A percentile compares a stretch with the other conserved stretches of the same genome.
Evolutionary conservation across 2,888 invertebrate genomes (phyloP).

Genomic region (Lasius platythorax): DNA sequence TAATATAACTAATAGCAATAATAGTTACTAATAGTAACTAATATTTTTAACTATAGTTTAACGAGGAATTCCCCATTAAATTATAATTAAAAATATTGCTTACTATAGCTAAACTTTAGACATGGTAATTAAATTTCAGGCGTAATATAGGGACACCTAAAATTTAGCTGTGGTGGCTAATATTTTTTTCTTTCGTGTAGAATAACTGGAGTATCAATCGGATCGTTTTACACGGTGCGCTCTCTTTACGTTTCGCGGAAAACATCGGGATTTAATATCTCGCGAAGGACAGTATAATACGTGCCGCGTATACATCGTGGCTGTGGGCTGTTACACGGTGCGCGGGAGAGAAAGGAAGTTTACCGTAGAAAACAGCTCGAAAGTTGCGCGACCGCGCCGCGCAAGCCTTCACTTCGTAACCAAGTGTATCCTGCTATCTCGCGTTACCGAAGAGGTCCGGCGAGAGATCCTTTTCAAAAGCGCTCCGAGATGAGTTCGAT

Average conservation of each 20-base stretch:
- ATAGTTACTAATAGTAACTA: too few species aligned
- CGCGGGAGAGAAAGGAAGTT: constrained; percentile 69
- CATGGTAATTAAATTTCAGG: too few species aligned
- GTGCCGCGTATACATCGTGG: constrained; percentile 20
- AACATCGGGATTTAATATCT: constrained; percentile 67
- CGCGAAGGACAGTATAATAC: constrained; percentile 53
- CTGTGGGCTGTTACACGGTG: constrained; percentile 26
- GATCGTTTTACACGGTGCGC: neutral
- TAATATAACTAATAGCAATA: too few species aligned
- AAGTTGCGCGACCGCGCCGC: constrained; percentile 60
- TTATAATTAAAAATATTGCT: too few species aligned
- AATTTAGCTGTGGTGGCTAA: too few species aligned
- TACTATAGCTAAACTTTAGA: too few species aligned
- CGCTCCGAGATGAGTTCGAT: constrained; percentile 17
- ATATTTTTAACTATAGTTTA: too few species aligned
- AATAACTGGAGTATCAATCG: neutral
- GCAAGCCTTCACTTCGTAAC: constrained; percentile 59
- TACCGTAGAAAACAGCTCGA: constrained; percentile 68
- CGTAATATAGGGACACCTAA: too few species aligned
- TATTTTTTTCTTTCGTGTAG: too few species aligned
- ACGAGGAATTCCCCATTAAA: too few species aligned
- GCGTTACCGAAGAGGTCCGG: constrained; percentile 33
- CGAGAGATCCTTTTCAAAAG: constrained; percentile 40
- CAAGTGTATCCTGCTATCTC: constrained; percentile 39
- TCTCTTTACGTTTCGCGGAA: constrained; percentile 40